Base-by-base conservation (phyloP, 2,888 invertebrate species). In the Cataglyphis rosenhaueri region DNA sequence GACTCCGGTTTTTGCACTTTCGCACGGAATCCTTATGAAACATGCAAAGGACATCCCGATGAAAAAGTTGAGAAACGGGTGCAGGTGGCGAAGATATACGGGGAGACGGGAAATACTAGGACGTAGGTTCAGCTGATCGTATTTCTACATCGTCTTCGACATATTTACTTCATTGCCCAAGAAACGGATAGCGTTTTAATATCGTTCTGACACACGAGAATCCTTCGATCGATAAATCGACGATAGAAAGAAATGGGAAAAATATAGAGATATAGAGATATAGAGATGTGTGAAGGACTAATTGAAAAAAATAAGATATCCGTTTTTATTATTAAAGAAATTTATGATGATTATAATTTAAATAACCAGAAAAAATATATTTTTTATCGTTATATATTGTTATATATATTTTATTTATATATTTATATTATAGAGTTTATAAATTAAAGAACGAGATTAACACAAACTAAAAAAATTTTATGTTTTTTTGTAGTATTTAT, bases 61-160 rank as follows among this genome's bases (percentile, higher is more conserved):
- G 87, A 90, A 90, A 90, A 90, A 90, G 82, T 90, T 90, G 90
- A 90, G 90, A 84, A 89, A 90, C 90, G 87, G 83, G 90, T 90
- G 87, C 90, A 87, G 88, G 90, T 89, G 90, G 90, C 87, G 85
- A 90, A 84, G 90, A 90, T 90, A 85, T 90, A 90, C 86, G 90
- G 66, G 85, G 86, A 90, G 90, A 90, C 90, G 87, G 87, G 85
- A 90, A 90, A 90, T 90, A 90, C 90, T 87, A 90, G 90, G 85
- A 87, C 84, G 44, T 78, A 86, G 86, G 86, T 86, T 88, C 86
- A 87, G 84, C 25, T 79, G 90, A 89, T 90, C 89, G 90, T 90
- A 90, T 90, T 87, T 90, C 89, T 89, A 68, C 74, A 59, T 82
- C 81, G 25, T n/a, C 66, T 79, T 52, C 57, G 81, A 76, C 82